Percentiles rank a stretch among this genome's conserved stretches.
Conservation (phyloP, 2,113 vertebrate species). For the Phainopepla nitens region DNA sequence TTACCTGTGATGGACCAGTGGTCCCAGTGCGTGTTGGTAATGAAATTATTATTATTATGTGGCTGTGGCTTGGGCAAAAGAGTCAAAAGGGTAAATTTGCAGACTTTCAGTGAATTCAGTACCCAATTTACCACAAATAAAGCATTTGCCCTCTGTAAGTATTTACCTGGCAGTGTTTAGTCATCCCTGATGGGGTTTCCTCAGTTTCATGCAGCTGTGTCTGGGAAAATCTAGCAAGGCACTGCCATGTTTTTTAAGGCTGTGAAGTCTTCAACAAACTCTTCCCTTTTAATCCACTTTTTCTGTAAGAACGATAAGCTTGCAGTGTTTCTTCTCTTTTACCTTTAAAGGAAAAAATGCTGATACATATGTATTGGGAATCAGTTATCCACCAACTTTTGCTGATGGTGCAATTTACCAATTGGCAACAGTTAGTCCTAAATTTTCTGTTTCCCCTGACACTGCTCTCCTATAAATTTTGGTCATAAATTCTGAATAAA, state of each 20-base stretch:
- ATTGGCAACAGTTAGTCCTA: conserved; percentile 20
- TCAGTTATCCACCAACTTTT: neutral
- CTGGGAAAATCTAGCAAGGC: neutral
- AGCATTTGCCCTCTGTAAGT: neutral
- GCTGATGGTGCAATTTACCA: conserved; percentile 17
- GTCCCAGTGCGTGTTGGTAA: neutral
- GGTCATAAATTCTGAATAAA: conserved; percentile 18
- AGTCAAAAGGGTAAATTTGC: neutral
- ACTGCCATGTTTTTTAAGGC: neutral
- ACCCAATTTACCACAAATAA: neutral
- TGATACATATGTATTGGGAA: neutral
- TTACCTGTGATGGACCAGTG: neutral
- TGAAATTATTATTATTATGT: neutral
- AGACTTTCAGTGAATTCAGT: neutral
- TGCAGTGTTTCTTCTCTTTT: neutral
- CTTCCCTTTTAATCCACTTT: neutral
- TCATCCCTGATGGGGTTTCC: neutral
- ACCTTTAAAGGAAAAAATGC: neutral
- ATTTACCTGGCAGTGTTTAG: neutral
- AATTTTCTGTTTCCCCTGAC: neutral
- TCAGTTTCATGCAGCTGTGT: neutral
- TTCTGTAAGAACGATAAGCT: neutral
- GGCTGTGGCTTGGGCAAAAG: neutral
- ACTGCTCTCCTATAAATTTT: neutral
- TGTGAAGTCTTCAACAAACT: neutral